These are phyloP conservation scores for Leucophenga montana DNA, from an alignment of 2,888 invertebrate species.

Conservation along the genomic window DNA sequence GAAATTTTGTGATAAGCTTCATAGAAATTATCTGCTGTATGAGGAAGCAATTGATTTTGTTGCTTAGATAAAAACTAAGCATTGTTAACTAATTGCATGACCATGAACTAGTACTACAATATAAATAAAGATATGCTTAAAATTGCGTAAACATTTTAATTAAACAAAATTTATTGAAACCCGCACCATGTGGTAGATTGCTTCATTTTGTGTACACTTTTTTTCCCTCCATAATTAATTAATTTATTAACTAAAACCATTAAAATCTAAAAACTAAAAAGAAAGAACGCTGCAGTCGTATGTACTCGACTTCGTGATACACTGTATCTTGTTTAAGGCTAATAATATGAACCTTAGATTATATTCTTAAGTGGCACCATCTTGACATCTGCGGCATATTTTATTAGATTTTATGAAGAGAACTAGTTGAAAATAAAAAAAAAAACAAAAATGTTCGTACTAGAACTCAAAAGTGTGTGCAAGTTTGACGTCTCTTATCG, in stretches of 20 bases:
- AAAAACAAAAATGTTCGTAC: too few relatives aligned
- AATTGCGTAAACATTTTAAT: too few relatives aligned
- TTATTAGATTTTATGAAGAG: too few relatives aligned
- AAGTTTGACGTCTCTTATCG: too few relatives aligned
- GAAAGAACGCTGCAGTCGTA: too few relatives aligned
- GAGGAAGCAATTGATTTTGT: slow-evolving; percentile 16
- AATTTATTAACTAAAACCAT: neutral
- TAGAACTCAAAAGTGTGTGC: too few relatives aligned
- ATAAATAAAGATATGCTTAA: neutral
- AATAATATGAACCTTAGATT: too few relatives aligned
- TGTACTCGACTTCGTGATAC: too few relatives aligned
- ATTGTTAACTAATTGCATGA: slow-evolving; percentile 16
- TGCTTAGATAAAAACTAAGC: neutral
- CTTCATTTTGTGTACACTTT: neutral
- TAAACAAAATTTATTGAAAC: neutral
- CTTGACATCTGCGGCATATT: too few relatives aligned
- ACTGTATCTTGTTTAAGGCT: too few relatives aligned
- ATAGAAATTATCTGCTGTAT: neutral
- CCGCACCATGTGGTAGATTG: slow-evolving; percentile 7
- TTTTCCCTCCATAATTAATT: slow-evolving; percentile 19
- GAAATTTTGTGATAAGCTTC: neutral
- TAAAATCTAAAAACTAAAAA: neutral
- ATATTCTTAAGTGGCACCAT: too few relatives aligned
- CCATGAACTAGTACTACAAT: neutral
- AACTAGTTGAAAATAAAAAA: too few relatives aligned